Evolutionary conservation across 2,797 vertebrate species (phyloP).

Genomic region (Crocodylus rhombifer): DNA sequence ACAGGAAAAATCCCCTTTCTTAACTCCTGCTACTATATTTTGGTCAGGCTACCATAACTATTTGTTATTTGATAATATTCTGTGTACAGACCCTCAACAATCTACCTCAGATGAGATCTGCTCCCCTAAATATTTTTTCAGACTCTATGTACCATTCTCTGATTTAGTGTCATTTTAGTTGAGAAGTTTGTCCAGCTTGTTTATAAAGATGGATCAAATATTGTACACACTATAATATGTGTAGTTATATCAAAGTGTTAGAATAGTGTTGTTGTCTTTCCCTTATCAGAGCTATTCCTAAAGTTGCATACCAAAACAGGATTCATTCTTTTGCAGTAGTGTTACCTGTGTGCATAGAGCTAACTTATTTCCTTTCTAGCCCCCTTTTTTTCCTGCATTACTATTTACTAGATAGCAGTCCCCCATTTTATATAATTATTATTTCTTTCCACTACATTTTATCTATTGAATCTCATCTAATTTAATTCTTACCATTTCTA

Average conservation of each 20-base stretch:
- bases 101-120: constrained; percentile 17
- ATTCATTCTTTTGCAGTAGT: constrained; percentile 45
- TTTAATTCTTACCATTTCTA: constrained; percentile 47
- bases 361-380: constrained; percentile 51
- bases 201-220: neutral
- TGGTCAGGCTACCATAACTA: neutral
- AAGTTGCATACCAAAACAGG: constrained; percentile 21
- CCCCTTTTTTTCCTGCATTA: constrained; percentile 25
- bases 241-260: neutral
- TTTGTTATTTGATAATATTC: constrained; percentile 24
- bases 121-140: neutral
- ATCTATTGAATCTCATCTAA: constrained; percentile 53
- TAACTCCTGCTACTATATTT: neutral
- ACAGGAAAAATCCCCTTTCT: neutral
- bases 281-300: constrained; percentile 35
- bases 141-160: neutral
- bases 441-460: constrained; percentile 31
- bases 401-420: constrained; percentile 46
- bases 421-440: constrained; percentile 19
- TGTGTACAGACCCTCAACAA: constrained; percentile 17
- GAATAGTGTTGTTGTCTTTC: constrained; percentile 11
- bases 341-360: constrained; percentile 30
- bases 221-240: constrained; percentile 32
- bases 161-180: neutral
- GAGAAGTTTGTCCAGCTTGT: neutral